Conservation (phyloP, 2,888 invertebrate species). For the Pyrrhosoma nymphula region DNA sequence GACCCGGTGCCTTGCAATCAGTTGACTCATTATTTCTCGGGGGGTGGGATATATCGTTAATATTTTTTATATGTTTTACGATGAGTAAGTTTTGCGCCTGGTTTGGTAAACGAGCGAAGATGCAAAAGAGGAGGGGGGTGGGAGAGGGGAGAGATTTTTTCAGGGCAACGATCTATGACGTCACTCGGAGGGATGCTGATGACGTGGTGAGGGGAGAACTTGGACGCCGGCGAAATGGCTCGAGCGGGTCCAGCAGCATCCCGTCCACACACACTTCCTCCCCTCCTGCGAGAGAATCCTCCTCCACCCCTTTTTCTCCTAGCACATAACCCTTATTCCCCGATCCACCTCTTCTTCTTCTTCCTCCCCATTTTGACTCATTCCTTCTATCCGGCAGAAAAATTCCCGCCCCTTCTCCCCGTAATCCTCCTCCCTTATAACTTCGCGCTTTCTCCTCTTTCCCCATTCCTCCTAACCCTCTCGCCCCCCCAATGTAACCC, state of each 20-base stretch:
- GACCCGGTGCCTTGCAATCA: too few relatives aligned
- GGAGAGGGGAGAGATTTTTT: neutral
- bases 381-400: neutral
- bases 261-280: neutral
- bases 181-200: neutral
- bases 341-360: neutral
- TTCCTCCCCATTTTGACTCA: neutral
- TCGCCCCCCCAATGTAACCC: neutral
- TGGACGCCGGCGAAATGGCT: neutral
- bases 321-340: neutral
- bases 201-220: slow-evolving; percentile 4
- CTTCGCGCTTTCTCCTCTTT: neutral
- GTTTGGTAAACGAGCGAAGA: neutral
- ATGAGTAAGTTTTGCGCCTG: neutral
- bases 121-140: neutral
- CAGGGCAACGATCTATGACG: slow-evolving; percentile 37
- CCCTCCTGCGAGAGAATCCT: neutral
- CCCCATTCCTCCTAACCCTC: neutral
- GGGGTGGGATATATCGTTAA: too few relatives aligned
- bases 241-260: neutral
- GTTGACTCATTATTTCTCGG: too few relatives aligned
- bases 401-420: neutral
- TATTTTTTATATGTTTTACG: neutral
- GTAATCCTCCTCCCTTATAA: neutral
- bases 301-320: neutral